Base-by-base conservation (phyloP, 2,113 vertebrate species). In the Tachycineta bicolor region DNA sequence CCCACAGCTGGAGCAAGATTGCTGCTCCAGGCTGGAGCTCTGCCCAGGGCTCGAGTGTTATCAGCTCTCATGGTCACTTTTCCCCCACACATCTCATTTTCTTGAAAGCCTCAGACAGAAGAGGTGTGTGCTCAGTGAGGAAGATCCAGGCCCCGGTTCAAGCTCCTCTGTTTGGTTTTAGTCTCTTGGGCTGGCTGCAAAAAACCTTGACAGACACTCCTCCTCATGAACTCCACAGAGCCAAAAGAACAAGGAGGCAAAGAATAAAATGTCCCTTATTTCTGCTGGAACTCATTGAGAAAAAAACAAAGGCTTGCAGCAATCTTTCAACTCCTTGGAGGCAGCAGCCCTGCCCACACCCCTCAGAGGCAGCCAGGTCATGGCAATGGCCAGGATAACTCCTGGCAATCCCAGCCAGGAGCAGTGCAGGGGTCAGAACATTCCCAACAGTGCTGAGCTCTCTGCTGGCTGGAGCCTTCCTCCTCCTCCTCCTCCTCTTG, bases 381-480 rank as follows among this genome's bases (percentile, higher is more conserved):
- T 3, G 39, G 78, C 85, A 10, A 2, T 0, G 17, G 50, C 41
- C 33, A 18, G 77, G 59, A 16, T 5, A 29, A 41, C 33, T 49
- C 49, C 63, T 17, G 1, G 0, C 37, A n/a, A 12, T 13, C 44
- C 69, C 4, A 0, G 55, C 84, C 63, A 68, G 80, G 52, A 82
- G 28, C 75, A 50, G 53, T 19, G 33, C 79, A 90, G 47, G 75
- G 91, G 22, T 58, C 89, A 87, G 50, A 4, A 65, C 43, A 8
- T 37, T 53, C 22, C 25, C 41, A 52, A 14, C 17, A 4, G 1
- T 2, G 44, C 39, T 0, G 0, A 73, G 89, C 68, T 29, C 55
- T 33, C 17, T 12, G 43, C 3, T 28, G 28, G 33, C 86, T 20
- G 70, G 18, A 73, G 63, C 59, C 21, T 8, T 33, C 29, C 62